phyloP scores from a whole-genome alignment of 1,140 invertebrate genomes.

The Drosophila burlai region DNA sequence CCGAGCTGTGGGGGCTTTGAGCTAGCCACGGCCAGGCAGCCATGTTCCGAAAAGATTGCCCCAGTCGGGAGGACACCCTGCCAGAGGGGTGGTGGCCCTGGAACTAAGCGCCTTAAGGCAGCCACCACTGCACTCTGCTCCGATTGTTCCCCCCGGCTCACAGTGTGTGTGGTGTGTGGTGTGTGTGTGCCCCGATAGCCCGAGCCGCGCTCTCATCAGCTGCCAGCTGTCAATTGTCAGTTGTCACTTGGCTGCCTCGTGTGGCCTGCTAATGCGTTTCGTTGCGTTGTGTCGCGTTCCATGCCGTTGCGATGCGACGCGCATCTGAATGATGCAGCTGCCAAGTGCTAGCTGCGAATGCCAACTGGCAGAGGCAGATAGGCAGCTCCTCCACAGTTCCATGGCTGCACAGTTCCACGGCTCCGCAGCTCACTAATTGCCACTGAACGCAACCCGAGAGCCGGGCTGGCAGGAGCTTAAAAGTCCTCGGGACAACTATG shows the following conservation, averaged over 20 bases:
- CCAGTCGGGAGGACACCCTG: background rate
- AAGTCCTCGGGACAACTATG: slow-evolving; percentile 7
- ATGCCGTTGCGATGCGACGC: slow-evolving; percentile 57
- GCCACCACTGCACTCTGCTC: background rate
- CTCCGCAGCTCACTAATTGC: slow-evolving; percentile 28
- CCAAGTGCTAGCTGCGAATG: slow-evolving; percentile 27
- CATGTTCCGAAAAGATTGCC: slow-evolving; percentile 3
- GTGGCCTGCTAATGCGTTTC: slow-evolving; percentile 71
- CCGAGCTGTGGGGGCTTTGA: background rate
- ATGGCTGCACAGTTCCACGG: background rate
- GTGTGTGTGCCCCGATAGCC: background rate
- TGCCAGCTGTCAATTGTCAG: slow-evolving; percentile 62
- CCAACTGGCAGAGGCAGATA: slow-evolving; percentile 29
- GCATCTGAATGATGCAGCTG: slow-evolving; percentile 67
- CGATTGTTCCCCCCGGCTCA: background rate
- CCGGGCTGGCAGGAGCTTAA: slow-evolving; percentile 1
- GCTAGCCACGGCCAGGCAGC: background rate
- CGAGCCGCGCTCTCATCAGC: slow-evolving; percentile 23
- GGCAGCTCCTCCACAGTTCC: slow-evolving; percentile 2
- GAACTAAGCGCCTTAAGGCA: slow-evolving; percentile 52
- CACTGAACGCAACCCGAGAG: slow-evolving; percentile 3
- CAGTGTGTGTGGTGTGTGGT: background rate
- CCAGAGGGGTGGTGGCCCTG: background rate
- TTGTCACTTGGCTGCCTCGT: slow-evolving; percentile 72
- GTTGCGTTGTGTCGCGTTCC: slow-evolving; percentile 37